phyloP scores from a whole-genome alignment of 2,113 vertebrate genomes.

The Xenopus borealis region DNA sequence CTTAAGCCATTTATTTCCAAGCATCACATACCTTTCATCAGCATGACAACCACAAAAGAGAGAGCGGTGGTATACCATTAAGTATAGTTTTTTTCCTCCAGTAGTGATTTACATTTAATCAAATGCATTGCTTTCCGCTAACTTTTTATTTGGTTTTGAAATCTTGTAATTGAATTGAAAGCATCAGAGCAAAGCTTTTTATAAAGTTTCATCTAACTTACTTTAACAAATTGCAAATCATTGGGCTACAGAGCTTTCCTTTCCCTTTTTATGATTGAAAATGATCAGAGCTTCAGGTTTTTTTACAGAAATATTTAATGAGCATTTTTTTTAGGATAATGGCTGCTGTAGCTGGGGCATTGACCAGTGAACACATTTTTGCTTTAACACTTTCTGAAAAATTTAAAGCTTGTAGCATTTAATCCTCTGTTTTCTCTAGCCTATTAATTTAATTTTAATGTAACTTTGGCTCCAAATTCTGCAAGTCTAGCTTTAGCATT shows the following conservation, averaged over 20 bases:
- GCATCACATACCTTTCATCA: conserved; percentile 8
- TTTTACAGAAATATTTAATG: conserved; percentile 33
- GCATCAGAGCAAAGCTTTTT: conserved; percentile 10
- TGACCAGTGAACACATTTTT: conserved; percentile 40
- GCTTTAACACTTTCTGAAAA: conserved; percentile 18
- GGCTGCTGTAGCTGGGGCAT: conserved; percentile 12
- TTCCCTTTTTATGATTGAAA: conserved; percentile 35
- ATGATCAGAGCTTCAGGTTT: conserved; percentile 35
- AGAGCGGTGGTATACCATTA: neutral
- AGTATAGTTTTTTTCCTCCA: conserved; percentile 4
- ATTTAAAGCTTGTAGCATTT: conserved; percentile 30
- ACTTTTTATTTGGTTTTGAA: conserved; percentile 33
- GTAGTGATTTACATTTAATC: conserved; percentile 21
- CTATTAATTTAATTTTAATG: conserved; percentile 40
- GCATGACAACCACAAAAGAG: conserved; percentile 24
- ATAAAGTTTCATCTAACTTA: conserved; percentile 35
- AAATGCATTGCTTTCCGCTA: conserved; percentile 35
- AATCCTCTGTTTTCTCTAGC: conserved; percentile 30
- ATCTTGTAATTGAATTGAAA: conserved; percentile 26
- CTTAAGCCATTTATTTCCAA: no score
- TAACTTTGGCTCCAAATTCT: conserved; percentile 24
- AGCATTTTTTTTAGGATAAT: conserved; percentile 34
- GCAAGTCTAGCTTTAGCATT: conserved; percentile 29
- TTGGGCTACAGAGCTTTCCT: conserved; percentile 26
- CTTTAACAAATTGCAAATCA: conserved; percentile 36